Evolutionary conservation across 2,113 vertebrate species (phyloP).

Genomic region (Carlito syrichta): DNA sequence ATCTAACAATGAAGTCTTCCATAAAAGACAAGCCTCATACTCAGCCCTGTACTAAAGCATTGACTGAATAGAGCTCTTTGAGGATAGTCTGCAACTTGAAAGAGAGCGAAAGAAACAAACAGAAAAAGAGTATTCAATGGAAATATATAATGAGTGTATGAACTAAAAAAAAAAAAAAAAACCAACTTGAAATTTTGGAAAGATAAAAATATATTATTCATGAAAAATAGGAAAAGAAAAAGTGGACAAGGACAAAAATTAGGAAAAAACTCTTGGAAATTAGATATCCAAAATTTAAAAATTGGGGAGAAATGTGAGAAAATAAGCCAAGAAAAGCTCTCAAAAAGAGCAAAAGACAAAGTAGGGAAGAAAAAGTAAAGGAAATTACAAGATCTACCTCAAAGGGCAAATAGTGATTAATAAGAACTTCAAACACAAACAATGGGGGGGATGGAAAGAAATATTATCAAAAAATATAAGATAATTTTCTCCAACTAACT

Average conservation of each 20-base stretch:
- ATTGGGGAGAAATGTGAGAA: neutral
- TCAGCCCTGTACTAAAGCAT: neutral
- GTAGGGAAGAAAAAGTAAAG: slow-evolving; percentile 7
- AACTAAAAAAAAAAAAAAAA: neutral
- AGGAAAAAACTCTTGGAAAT: neutral
- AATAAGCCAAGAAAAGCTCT: neutral
- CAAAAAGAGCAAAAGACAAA: neutral
- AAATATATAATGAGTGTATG: neutral
- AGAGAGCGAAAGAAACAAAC: neutral
- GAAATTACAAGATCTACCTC: neutral
- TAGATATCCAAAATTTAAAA: neutral
- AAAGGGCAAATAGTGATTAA: neutral
- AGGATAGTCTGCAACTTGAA: neutral
- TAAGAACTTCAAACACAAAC: neutral
- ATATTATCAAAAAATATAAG: neutral
- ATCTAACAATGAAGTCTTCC: neutral
- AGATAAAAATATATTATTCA: neutral
- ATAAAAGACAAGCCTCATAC: neutral
- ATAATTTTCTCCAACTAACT: neutral
- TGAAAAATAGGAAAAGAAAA: neutral
- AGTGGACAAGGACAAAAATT: neutral
- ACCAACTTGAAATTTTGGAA: neutral
- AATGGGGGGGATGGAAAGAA: neutral
- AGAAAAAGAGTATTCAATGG: neutral
- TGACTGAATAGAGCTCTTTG: neutral